Evolutionary conservation across 2,797 vertebrate genomes (phyloP), one percentile per base, ranked within the genome.

Genomic region (Peromyscus eremicus): DNA sequence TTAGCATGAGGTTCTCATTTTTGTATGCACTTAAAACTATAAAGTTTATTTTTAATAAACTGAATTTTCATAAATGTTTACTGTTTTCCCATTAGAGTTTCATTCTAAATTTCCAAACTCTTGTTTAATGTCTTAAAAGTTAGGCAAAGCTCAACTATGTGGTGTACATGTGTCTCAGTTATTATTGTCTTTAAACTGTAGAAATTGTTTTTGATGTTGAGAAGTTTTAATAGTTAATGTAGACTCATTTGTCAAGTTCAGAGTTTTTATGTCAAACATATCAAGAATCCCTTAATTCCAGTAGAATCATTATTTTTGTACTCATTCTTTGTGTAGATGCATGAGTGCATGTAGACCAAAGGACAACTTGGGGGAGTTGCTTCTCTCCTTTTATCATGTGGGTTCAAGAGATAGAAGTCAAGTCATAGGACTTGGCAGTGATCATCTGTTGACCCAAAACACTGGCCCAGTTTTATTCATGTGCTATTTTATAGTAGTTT

Each of bases 1-100:
- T 82, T 97, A 79, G 6, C 43, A 70, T 43, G 14, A 93, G 0
- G 4, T 57, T 94, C 40, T 83, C 55, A 43, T 92, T 6, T 81
- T 82, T 92, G 55, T 87, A 70, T 79, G 14, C 85, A 82, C 46
- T 92, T 84, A 88, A 46, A 80, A 21, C 29, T 92, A 68, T 83
- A 87, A 40, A 29, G 16, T 32, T 64, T 64, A 43, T 84, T 82
- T 87, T 87, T 79, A 96, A 43, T 13, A 88, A 93, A 34, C 19
- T 94, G 9, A 2, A 23, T 66, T 92, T 93, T 90, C 60, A 29
- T 73, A 70, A 11, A 23, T 5, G 21, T 62, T 93, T 40, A 9
- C 23, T 94, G 13, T 16, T 46, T 85, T 93, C 49, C 6, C 92
- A 7, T 55, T 89, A 14, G n/a, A 1, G 34, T 62, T 89, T 57